phyloP scores from a whole-genome alignment of 2,113 vertebrate genomes.

The Apaloderma vittatum region DNA sequence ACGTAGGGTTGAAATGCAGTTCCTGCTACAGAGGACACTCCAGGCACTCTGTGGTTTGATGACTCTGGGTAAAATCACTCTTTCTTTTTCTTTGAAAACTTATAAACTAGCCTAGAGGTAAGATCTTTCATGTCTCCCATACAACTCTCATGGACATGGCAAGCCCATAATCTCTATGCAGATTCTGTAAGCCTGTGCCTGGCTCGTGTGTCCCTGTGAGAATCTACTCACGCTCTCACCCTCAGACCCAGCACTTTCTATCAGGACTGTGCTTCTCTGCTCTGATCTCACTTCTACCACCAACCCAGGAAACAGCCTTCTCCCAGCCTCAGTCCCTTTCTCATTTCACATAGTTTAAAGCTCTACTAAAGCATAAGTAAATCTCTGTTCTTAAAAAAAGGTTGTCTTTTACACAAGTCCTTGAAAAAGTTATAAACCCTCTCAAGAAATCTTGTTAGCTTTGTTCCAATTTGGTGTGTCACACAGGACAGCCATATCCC shows the following conservation, averaged over 20 bases:
- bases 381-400: background rate
- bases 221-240: background rate
- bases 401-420: background rate
- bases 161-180: background rate
- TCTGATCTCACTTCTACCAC: background rate
- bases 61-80: background rate
- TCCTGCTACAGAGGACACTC: background rate
- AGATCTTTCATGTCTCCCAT: background rate
- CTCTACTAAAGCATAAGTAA: background rate
- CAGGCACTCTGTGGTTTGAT: background rate
- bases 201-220: background rate
- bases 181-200: accelerated
- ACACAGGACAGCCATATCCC: background rate
- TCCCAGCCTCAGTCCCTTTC: background rate
- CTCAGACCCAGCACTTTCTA: accelerated
- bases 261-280: background rate
- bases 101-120: background rate
- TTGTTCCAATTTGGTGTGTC: background rate
- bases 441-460: background rate
- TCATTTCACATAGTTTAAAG: background rate
- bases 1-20: background rate
- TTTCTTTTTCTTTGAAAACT: background rate
- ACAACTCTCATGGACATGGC: background rate
- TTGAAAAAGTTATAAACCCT: background rate
- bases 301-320: background rate